Percentiles rank a stretch among this genome's conserved stretches.
These are phyloP conservation scores for Crenuchus spilurus DNA, from an alignment of 2,797 vertebrate species.

Conservation along the genomic window DNA sequence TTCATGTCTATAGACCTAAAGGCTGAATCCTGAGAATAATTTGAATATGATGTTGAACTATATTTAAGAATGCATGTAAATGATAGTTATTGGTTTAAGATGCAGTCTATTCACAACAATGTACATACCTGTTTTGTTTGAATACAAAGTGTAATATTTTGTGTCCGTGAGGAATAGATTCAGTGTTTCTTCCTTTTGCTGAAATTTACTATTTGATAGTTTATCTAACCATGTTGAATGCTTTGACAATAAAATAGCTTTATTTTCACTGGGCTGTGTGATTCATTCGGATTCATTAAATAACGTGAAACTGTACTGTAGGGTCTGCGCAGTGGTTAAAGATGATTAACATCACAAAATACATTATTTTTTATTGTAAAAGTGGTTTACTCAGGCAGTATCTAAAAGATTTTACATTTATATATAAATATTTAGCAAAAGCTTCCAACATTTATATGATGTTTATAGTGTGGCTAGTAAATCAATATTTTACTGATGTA, in stretches of 20 bases:
- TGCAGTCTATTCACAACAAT: slow-evolving; percentile 82
- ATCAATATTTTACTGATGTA: too few species aligned
- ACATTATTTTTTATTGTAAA: too few species aligned
- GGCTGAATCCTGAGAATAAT: slow-evolving; percentile 63
- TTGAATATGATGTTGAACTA: slow-evolving; percentile 77
- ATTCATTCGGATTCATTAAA: slow-evolving; percentile 44
- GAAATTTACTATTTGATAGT: slow-evolving; percentile 98
- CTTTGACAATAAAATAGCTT: slow-evolving; percentile 99
- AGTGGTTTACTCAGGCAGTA: too few species aligned
- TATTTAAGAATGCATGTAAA: slow-evolving; percentile 91
- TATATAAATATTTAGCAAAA: too few species aligned
- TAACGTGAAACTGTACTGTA: background rate
- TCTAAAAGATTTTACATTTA: too few species aligned
- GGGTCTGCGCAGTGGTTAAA: background rate
- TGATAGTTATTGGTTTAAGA: slow-evolving; percentile 83
- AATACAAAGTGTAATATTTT: slow-evolving; percentile 95
- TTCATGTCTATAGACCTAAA: slow-evolving; percentile 70
- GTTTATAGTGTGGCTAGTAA: too few species aligned
- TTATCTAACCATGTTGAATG: slow-evolving; percentile 98
- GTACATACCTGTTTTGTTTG: slow-evolving; percentile 88
- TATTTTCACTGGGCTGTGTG: slow-evolving; percentile 91
- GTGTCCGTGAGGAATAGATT: slow-evolving; percentile 94
- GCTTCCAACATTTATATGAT: too few species aligned
- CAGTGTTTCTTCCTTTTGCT: slow-evolving; percentile 86
- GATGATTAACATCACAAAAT: background rate